phyloP scores from a whole-genome alignment of 2,888 invertebrate species.

The Nematopogon swammerdamellus region DNA sequence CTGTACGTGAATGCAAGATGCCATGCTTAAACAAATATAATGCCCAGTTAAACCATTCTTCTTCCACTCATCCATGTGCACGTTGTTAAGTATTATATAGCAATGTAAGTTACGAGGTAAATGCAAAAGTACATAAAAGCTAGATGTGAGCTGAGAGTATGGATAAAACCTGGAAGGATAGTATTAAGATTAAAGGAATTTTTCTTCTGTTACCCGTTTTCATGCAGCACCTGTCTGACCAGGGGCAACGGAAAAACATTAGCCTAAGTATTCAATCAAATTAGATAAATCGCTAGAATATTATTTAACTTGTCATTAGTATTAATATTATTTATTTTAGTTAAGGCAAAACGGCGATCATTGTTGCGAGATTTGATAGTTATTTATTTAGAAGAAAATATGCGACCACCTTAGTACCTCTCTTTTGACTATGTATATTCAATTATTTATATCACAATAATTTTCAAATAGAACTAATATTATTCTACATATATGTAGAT shows the following conservation, averaged over 20 bases:
- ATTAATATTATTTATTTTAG: slow-evolving; percentile 53
- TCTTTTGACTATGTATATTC: slow-evolving; percentile 11
- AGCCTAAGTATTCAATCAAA: slow-evolving; percentile 34
- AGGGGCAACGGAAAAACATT: slow-evolving; percentile 51
- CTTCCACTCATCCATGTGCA: too few relatives aligned
- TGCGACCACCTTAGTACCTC: slow-evolving; percentile 50
- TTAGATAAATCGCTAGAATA: slow-evolving; percentile 48
- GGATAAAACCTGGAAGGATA: background rate
- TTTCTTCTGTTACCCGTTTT: slow-evolving; percentile 55
- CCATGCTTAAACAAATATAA: too few relatives aligned
- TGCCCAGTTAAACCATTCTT: too few relatives aligned
- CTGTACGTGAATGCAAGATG: too few relatives aligned
- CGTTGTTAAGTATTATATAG: too few relatives aligned
- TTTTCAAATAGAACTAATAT: too few relatives aligned
- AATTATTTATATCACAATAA: too few relatives aligned
- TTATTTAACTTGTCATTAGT: slow-evolving; percentile 56
- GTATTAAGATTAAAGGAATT: slow-evolving; percentile 29
- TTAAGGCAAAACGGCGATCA: slow-evolving; percentile 33
- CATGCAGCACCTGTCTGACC: slow-evolving; percentile 19
- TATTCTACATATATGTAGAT: slow-evolving; percentile 16
- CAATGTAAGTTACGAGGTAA: too few relatives aligned
- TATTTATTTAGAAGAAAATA: slow-evolving; percentile 21
- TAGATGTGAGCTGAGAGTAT: background rate
- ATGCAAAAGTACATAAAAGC: background rate
- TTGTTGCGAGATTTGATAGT: slow-evolving; percentile 28